Evolutionary conservation across 2,888 invertebrate species (phyloP).

Genomic region (Julus scandinavius): DNA sequence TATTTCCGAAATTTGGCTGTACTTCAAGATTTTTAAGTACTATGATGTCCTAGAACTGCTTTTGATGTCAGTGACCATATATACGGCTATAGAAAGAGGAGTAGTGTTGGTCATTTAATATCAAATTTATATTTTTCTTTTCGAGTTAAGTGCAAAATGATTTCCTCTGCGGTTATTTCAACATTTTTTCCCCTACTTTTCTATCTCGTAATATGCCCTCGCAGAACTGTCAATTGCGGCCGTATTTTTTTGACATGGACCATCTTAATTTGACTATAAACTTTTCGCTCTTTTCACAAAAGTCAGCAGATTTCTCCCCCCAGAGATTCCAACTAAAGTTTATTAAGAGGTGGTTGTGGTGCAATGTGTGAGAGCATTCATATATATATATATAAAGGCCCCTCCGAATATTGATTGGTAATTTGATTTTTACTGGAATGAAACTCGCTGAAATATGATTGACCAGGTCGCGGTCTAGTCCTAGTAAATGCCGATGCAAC

Average conservation of each 20-base stretch:
- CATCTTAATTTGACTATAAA: conserved; percentile 41
- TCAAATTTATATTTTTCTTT: conserved; percentile 39
- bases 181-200: neutral
- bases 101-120: conserved; percentile 43
- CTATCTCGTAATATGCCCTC: conserved; percentile 5
- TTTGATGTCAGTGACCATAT: neutral
- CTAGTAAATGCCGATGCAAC: conserved; percentile 27
- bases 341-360: neutral
- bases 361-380: neutral
- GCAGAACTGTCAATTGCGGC: conserved; percentile 25
- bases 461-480: conserved; percentile 29
- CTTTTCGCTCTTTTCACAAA: conserved; percentile 4
- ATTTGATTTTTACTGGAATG: conserved; percentile 41
- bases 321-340: conserved; percentile 36
- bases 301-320: conserved; percentile 25
- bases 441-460: conserved; percentile 43
- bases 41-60: neutral
- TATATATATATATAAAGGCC: neutral
- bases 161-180: conserved; percentile 30
- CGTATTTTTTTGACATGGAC: conserved; percentile 29
- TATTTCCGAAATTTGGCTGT: neutral
- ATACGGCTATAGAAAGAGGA: neutral
- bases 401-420: conserved; percentile 40
- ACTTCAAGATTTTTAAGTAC: neutral
- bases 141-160: conserved; percentile 43